A percentile compares a stretch with the other conserved stretches of the same genome.
These are phyloP conservation scores for Cheilosia impressa DNA, from an alignment of 2,888 invertebrate species.

Conservation along the genomic window DNA sequence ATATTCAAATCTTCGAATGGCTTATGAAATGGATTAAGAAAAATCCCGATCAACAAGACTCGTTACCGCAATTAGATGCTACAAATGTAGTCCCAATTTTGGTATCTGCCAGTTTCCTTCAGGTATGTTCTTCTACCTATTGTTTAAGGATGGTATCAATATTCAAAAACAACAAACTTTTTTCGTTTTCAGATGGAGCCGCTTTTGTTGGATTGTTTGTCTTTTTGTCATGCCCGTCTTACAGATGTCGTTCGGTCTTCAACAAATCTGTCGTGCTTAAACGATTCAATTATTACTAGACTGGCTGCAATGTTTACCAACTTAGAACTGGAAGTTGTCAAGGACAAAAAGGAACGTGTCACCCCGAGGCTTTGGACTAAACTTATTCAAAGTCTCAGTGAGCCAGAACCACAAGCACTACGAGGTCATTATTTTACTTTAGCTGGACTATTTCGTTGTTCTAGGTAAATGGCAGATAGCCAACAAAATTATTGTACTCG, in stretches of 20 bases:
- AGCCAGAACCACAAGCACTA: constrained; percentile 89
- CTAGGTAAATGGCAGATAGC: constrained; percentile 82
- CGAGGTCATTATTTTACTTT: constrained; percentile 93
- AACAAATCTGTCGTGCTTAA: constrained; percentile 94
- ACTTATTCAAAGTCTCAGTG: constrained; percentile 90
- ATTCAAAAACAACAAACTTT: background rate
- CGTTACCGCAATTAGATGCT: constrained; percentile 88
- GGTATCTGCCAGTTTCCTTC: constrained; percentile 96
- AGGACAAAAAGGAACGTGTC: constrained; percentile 95
- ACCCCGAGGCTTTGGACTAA: constrained; percentile 93
- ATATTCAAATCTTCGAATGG: constrained; percentile 98
- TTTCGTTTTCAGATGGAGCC: constrained; percentile 91
- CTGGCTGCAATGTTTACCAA: constrained; percentile 95
- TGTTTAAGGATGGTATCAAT: background rate
- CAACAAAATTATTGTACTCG: no score
- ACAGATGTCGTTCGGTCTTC: constrained; percentile 93
- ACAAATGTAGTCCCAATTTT: constrained; percentile 95
- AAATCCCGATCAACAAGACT: constrained; percentile 84
- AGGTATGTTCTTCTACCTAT: constrained; percentile 80
- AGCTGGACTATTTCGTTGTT: constrained; percentile 90
- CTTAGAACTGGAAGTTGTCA: constrained; percentile 91
- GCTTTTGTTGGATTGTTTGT: constrained; percentile 92
- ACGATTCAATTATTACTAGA: constrained; percentile 89
- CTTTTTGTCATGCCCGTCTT: constrained; percentile 93
- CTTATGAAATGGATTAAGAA: constrained; percentile 97